phyloP scores from a whole-genome alignment of 1,140 invertebrate species.

The Orius insidiosus region DNA sequence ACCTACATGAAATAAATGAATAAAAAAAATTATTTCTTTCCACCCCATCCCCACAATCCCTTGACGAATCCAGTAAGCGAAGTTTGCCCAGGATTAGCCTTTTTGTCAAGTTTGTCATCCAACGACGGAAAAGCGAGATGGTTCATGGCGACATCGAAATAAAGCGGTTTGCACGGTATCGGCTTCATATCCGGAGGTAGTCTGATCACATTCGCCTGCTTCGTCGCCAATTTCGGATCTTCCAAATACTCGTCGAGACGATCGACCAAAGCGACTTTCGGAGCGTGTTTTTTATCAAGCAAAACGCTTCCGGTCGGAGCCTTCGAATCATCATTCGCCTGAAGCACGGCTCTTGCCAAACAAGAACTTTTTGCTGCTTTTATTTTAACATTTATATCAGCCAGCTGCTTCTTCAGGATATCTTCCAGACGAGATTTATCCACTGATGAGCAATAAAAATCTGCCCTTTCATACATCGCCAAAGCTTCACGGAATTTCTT shows the following conservation, averaged over 20 bases:
- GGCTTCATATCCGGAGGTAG: slow-evolving; percentile 79
- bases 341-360: slow-evolving; percentile 5
- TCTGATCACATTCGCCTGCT: slow-evolving; percentile 66
- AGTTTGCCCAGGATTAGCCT: slow-evolving; percentile 35
- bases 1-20: no score
- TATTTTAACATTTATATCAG: slow-evolving; percentile 17
- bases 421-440: neutral
- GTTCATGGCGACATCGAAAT: slow-evolving; percentile 91
- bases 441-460: slow-evolving; percentile 28
- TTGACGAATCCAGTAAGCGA: slow-evolving; percentile 84
- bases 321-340: slow-evolving; percentile 19
- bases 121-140: slow-evolving; percentile 77
- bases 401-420: slow-evolving; percentile 6
- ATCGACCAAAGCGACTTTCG: slow-evolving; percentile 51
- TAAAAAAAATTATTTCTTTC: slow-evolving; percentile 4
- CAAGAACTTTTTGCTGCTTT: slow-evolving; percentile 29
- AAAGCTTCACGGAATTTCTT: slow-evolving; percentile 81
- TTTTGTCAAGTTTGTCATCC: slow-evolving; percentile 56
- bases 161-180: slow-evolving; percentile 84
- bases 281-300: slow-evolving; percentile 20
- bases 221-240: slow-evolving; percentile 58
- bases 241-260: slow-evolving; percentile 76
- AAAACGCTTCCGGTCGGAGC: neutral
- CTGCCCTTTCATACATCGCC: slow-evolving; percentile 58
- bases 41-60: slow-evolving; percentile 78